These are phyloP conservation scores for Cabera pusaria DNA, from an alignment of 2,888 invertebrate genomes.

Conservation along the genomic window DNA sequence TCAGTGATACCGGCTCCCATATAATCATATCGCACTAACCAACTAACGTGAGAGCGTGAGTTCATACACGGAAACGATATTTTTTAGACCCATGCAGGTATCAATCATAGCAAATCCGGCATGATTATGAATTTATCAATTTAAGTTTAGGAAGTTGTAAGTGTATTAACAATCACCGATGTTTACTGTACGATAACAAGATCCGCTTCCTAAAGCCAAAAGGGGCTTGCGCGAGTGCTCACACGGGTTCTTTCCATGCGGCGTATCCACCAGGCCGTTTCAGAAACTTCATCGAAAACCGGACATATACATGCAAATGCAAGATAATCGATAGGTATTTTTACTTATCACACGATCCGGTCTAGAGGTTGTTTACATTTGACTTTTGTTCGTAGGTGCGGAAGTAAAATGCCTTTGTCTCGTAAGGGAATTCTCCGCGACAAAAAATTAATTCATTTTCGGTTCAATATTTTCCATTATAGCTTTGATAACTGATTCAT, in stretches of 20 bases:
- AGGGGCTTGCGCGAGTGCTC: slow-evolving; percentile 32
- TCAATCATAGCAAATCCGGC: slow-evolving; percentile 74
- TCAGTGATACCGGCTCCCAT: slow-evolving; percentile 33
- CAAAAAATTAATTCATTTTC: slow-evolving; percentile 23
- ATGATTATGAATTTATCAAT: slow-evolving; percentile 53
- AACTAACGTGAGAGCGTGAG: slow-evolving; percentile 47
- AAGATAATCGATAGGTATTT: slow-evolving; percentile 47
- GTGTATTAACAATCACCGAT: slow-evolving; percentile 52
- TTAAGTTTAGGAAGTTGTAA: slow-evolving; percentile 73
- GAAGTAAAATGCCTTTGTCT: slow-evolving; percentile 73
- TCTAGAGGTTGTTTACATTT: slow-evolving; percentile 80
- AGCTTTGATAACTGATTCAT: too few species aligned
- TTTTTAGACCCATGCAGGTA: slow-evolving; percentile 48
- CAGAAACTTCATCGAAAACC: slow-evolving; percentile 33
- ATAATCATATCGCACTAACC: slow-evolving; percentile 40
- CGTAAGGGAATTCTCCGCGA: slow-evolving; percentile 48
- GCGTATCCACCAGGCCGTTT: slow-evolving; percentile 28
- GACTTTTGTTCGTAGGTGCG: slow-evolving; percentile 74
- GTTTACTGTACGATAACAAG: slow-evolving; percentile 60
- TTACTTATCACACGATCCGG: slow-evolving; percentile 54
- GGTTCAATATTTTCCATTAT: slow-evolving; percentile 18
- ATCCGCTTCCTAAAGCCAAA: slow-evolving; percentile 70
- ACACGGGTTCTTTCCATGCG: slow-evolving; percentile 25
- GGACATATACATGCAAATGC: slow-evolving; percentile 45
- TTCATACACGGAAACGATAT: slow-evolving; percentile 70